Evolutionary conservation across 2,888 invertebrate species (phyloP), one percentile per base, ranked within the genome.

Genomic region (Heliconius cydno): DNA sequence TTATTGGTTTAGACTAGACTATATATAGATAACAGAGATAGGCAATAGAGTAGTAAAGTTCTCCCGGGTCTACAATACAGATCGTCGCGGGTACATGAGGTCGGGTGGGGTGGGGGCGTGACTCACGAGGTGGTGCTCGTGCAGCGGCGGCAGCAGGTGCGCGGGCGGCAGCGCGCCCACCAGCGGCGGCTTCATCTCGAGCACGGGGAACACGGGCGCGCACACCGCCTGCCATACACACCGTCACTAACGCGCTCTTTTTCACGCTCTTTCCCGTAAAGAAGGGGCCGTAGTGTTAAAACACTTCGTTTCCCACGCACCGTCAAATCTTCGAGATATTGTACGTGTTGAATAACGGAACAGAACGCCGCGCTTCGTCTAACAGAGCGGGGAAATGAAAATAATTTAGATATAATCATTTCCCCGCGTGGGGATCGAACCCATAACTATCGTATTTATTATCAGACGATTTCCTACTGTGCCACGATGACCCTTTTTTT

Each of bases 41-140:
- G 46, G 15, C 46, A 46, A 3, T 60, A 60, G 22, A 60, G n/a
- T 60, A 60, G 22, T n/a, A 63, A 63, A n/a, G n/a, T 63, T 2
- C 12, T 63, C 25, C 63, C n/a, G 25, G 63, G 25, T 25, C 63
- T 63, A 63, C 25, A 63, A 41, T 19, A 52, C 73, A 66, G 72
- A 57, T 68, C 25, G 41, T 71, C 57, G 22, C 57, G 57, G 19
- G 60, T n/a, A 13, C n/a, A 60, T 19, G 67, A 76, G 81, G 76
- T 70, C 72, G 79, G 84, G 88, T 87, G 89, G 89, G 88, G 89
- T 85, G 78, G 79, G 79, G 83, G 87, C 82, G 75, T 78, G 77
- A 86, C 95, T 95, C 95, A 95, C 95, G 88, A 94, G 96, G 95
- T 96, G 96, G 95, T 96, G 96, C 88, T 96, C 96, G 96, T 96